Evolutionary conservation across 2,888 invertebrate species (phyloP).

Genomic region (Callinectes sapidus): DNA sequence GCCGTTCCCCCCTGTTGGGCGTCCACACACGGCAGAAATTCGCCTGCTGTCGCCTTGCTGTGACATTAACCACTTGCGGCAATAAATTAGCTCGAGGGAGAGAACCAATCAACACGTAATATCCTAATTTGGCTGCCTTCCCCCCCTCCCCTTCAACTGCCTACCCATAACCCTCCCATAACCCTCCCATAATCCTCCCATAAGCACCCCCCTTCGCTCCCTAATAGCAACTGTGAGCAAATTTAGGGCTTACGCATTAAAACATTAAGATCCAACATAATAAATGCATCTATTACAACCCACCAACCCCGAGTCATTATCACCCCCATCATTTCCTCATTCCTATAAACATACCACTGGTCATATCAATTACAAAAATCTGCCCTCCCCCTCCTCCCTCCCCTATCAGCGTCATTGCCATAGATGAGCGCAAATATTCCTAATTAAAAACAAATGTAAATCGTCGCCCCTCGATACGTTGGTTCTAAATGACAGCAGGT

Average conservation of each 20-base stretch:
- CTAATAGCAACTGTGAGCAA: neutral
- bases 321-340: neutral
- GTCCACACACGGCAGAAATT: neutral
- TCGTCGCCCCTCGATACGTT: neutral
- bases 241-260: neutral
- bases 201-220: neutral
- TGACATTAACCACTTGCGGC: constrained; percentile 57
- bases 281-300: neutral
- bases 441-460: constrained; percentile 29
- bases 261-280: constrained; percentile 18
- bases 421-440: constrained; percentile 9
- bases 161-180: too few species aligned
- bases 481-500: neutral
- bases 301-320: neutral
- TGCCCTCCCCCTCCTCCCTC: neutral
- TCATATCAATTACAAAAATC: neutral
- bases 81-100: constrained; percentile 63
- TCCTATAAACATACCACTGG: constrained; percentile 22
- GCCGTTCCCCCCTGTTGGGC: neutral
- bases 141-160: constrained; percentile 19
- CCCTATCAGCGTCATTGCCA: neutral
- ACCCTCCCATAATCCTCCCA: neutral
- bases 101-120: constrained; percentile 64
- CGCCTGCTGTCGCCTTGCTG: constrained; percentile 22
- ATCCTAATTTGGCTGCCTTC: constrained; percentile 58